Conservation (phyloP, 1,140 invertebrate species). For the Ladona fulva region DNA sequence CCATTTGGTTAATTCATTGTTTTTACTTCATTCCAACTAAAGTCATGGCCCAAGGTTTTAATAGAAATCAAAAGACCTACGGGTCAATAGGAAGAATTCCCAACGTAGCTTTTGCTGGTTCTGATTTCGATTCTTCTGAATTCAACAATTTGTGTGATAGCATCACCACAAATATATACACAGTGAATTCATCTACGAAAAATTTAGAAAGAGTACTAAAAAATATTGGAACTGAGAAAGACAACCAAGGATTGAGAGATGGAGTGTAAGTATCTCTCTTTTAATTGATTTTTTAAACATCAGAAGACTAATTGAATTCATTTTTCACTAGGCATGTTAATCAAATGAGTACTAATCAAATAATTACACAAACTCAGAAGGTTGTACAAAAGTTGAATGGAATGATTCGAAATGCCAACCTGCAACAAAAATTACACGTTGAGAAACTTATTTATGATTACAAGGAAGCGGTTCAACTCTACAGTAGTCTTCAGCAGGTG, state of each 20-base stretch:
- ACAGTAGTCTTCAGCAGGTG: slow-evolving; percentile 69
- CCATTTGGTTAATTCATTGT: too few species aligned
- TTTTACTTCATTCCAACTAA: neutral
- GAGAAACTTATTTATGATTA: slow-evolving; percentile 74
- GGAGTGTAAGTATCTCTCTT: slow-evolving; percentile 46
- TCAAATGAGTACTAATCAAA: slow-evolving; percentile 66
- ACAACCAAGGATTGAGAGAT: slow-evolving; percentile 54
- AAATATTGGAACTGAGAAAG: slow-evolving; percentile 64
- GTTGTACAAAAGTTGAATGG: slow-evolving; percentile 60
- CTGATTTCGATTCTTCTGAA: neutral
- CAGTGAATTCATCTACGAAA: slow-evolving; percentile 58
- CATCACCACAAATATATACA: slow-evolving; percentile 69
- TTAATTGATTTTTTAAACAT: neutral
- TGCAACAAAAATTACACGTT: slow-evolving; percentile 70
- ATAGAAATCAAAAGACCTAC: neutral
- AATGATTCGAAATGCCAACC: slow-evolving; percentile 55
- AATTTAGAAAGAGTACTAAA: slow-evolving; percentile 63
- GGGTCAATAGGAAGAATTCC: neutral
- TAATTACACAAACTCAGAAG: slow-evolving; percentile 59
- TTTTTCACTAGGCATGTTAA: slow-evolving; percentile 56
- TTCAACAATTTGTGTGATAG: slow-evolving; percentile 30
- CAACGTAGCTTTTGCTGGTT: neutral
- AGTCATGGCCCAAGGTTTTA: neutral
- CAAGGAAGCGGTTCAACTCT: slow-evolving; percentile 64
- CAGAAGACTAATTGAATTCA: slow-evolving; percentile 9